Evolutionary conservation across 37 sponge, comb jelly and placozoan genomes (phyloP), one percentile per base, ranked within the genome.

Genomic region (Petrosia ficiformis): DNA sequence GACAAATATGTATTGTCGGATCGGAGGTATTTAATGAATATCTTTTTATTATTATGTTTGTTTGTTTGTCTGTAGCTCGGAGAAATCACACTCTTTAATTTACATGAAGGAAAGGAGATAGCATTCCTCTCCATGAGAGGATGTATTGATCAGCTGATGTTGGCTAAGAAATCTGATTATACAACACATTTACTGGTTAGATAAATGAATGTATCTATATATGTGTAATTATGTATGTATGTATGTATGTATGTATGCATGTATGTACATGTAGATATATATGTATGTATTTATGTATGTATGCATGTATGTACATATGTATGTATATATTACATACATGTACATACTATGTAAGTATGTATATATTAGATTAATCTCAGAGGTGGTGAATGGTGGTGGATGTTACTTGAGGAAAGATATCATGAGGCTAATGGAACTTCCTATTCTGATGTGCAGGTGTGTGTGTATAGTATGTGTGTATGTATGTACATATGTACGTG

Each of bases 1-100:
- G 35, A 59, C 81, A 89, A 39, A 59, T 84, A 41, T 75, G 81
- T 38, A 93, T 93, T 71, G 85, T 80, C 19, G 93, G 93, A 65
- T 93, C 86, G n/a, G 89, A 93, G 79, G 91, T 86, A 11, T 39
- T 43, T 65, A 21, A 39, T 6, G 29, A 48, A 28, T 71, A 19
- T 21, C 42, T 44, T 42, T 28, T 43, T 34, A 31, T 61, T 76
- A 25, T 40, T 25, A 70, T n/a, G 38, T 16, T 2, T 42, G 22
- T 42, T 34, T 21, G 0, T 40, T 43, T 39, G 35, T 76, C 28
- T 52, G 22, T 36, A 87, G 87, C 75, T 76, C 25, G 90, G 90
- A 10, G 90, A 89, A 56, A 33, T 89, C 32, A 80, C 80, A 4
- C 76, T 89, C 67, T 84, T 89, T 72, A 85, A 89, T 54, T 33